Base-by-base conservation (phyloP, 2,797 vertebrate species). In the Enteromius paludinosus region DNA sequence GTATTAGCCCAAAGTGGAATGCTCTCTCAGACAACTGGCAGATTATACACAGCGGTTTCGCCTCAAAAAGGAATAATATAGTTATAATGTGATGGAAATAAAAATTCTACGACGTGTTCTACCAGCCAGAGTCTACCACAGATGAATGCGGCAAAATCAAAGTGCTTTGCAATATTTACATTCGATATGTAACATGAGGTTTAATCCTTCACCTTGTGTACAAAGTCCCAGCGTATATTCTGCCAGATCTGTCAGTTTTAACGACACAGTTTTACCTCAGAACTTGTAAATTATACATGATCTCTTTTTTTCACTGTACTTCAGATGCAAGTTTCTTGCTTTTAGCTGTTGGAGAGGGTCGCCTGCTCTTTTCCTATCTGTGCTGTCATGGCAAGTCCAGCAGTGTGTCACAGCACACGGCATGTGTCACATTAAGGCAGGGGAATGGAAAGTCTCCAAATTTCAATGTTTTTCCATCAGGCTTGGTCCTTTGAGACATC, bases 381-480 rank as follows among this genome's bases (percentile, higher is more conserved):
- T 9, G n/a, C 61, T 71, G 45, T 75, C 61, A 66, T 49, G 52
- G 35, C 66, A 81, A n/a, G 14, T 52, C 64, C 68, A 78, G 70
- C 30, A 82, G 30, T 88, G 79, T 88, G 88, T 90, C 89, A 87
- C 86, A 86, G 84, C 49, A 78, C 79, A 88, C 89, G 87, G 89
- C 88, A 90, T 91, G 90, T 91, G 90, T 92, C 90, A 89, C 81
- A 90, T 90, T 91, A 90, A 91, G 86, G 87, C 85, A 25, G 41
- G 68, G 70, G 43, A 74, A 84, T 61, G 47, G 47, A 88, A 91
- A 88, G 88, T 88, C 88, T 83, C 83, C 87, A 88, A 88, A 90
- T 90, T 91, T 88, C 45, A 74, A 78, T 87, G 90, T 92, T 92
- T 89, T 91, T 92, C 90, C 91, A 89, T 92, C 90, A 90, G 93